Evolutionary conservation across 35 echinoderm and acorn worm species (phyloP).

Genomic region (Stichopus chloronotus): DNA sequence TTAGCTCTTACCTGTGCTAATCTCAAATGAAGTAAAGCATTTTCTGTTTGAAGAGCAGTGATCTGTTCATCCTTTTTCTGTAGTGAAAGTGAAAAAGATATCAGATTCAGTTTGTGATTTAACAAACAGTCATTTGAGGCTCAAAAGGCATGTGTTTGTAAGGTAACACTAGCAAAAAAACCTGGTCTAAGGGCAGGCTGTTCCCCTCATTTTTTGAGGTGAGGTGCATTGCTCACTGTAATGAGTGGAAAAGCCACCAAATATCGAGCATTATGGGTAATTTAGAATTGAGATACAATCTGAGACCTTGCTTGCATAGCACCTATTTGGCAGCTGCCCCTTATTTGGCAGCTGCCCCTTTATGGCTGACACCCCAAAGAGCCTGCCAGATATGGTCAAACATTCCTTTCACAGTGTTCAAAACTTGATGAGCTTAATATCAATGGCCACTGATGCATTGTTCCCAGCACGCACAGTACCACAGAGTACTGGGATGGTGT

Average conservation of each 20-base stretch:
- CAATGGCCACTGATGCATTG: no score
- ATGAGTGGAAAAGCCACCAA: not conserved
- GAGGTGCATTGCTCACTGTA: not conserved
- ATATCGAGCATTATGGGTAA: not conserved
- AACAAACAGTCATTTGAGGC: not conserved
- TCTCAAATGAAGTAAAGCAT: conserved; percentile 23
- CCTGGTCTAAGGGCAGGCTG: not conserved
- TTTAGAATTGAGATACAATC: no score
- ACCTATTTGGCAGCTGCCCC: no score
- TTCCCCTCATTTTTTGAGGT: not conserved
- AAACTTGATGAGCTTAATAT: no score
- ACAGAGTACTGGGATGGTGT: no score
- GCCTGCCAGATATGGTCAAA: no score
- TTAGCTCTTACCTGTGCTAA: not conserved
- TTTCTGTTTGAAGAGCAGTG: conserved; percentile 4
- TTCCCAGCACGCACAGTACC: no score
- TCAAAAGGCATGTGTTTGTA: not conserved
- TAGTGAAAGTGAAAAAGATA: not conserved
- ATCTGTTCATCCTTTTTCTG: conserved; percentile 37
- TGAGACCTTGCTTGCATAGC: no score
- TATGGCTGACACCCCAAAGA: no score
- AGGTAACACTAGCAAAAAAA: not conserved
- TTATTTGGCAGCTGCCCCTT: no score
- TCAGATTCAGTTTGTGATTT: not conserved
- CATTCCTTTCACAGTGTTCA: no score